Conservation (phyloP, 1,140 invertebrate genomes). For the Maconellicoccus hirsutus region DNA sequence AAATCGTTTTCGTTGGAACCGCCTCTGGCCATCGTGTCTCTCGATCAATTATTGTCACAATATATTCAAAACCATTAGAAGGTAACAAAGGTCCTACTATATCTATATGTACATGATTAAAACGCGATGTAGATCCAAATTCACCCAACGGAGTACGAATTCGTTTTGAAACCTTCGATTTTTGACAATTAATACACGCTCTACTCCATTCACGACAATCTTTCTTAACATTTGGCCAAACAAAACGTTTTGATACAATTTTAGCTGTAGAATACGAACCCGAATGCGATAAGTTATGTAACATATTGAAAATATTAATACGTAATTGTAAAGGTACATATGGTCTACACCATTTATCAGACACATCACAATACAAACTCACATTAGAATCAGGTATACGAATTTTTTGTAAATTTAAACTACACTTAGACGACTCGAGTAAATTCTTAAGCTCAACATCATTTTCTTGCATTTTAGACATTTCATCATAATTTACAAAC, state of each 20-base stretch:
- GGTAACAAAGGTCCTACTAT: conserved; percentile 34
- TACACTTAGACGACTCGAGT: not conserved
- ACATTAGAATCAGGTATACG: not conserved
- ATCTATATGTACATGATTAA: conserved; percentile 38
- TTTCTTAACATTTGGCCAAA: conserved; percentile 35
- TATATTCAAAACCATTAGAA: conserved; percentile 29
- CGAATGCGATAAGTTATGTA: conserved; percentile 35
- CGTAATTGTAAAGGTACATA: not conserved
- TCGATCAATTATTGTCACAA: conserved; percentile 32
- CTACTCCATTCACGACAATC: conserved; percentile 29
- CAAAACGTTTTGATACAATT: conserved; percentile 34
- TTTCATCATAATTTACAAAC: not conserved
- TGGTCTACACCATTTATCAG: not conserved
- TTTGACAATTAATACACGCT: conserved; percentile 31
- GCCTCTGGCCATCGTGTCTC: conserved; percentile 34
- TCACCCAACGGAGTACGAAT: not conserved
- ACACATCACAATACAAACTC: not conserved
- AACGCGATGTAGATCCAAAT: conserved; percentile 27
- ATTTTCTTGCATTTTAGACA: not conserved
- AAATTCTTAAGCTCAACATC: not conserved
- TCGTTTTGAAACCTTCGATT: conserved; percentile 25
- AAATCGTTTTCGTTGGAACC: conserved; percentile 28
- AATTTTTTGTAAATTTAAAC: too few relatives aligned
- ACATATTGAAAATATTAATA: conserved; percentile 29
- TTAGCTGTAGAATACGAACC: conserved; percentile 31